Evolutionary conservation across 1,140 invertebrate species (phyloP), one percentile per base, ranked within the genome.

Genomic region (Asobara japonica): DNA sequence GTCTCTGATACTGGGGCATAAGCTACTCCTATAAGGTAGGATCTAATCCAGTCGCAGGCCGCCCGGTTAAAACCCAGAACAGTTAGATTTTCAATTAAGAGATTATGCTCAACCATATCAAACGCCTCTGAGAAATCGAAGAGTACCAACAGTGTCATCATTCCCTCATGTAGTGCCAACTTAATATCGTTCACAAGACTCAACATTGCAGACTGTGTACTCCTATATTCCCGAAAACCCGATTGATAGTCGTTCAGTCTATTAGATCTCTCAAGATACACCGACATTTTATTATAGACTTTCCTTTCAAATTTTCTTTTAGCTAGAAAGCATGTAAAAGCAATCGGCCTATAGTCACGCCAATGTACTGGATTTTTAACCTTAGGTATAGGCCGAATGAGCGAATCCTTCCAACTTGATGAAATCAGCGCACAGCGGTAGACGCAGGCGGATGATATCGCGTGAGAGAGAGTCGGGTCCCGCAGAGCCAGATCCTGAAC

Each of bases 71-170:
- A 41, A 27, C 36, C 31, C 25, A 70, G 18, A 11, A 0, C 22
- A 1, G 18, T 5, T 7, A 71, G 48, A 45, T 61, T 76, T 51
- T 36, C 36, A 2, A 74, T 10, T n/a, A 71, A 41, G 10, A 33
- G 6, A 36, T 60, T 36, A 29, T 75, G 66, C 30, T 74, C 61
- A 3, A 77, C 77, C 2, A 71, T 31, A 56, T 78, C 77, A 33
- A 80, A 80, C 1, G 74, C 77, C 33, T 80, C 78, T 0, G 71
- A 69, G 18, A 77, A 73, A 27, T 79, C 76, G 8, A 79, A 72
- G 1, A 77, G 51, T 16, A 75, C 65, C 0, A 79, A 16, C 16
- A 79, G 60, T 0, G 73, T 74, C 0, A 74, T 11, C n/a, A 27
- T 56, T 1, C 33, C 2, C 16, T 48, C 11, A 41, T 75, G 71